Percentiles rank a stretch among this genome's conserved stretches.
phyloP scores from a whole-genome alignment of 2,113 vertebrate species.

The Arothron firmamentum region DNA sequence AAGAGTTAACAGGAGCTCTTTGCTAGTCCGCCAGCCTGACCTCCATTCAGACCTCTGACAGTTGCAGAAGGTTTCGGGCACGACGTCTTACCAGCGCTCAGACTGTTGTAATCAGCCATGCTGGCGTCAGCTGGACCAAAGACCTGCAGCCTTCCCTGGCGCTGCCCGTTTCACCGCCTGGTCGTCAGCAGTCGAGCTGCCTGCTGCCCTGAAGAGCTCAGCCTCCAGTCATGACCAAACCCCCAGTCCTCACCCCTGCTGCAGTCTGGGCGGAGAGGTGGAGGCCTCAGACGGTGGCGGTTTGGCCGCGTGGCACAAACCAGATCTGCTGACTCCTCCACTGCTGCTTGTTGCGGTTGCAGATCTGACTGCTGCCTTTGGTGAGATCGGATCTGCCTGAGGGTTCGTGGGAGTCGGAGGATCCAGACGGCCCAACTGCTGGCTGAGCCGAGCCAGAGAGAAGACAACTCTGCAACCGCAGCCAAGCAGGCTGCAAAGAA shows the following conservation, averaged over 20 bases:
- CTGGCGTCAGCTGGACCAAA: too few species aligned
- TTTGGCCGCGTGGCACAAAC: slow-evolving; percentile 28
- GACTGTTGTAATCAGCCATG: too few species aligned
- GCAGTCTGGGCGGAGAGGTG: slow-evolving; percentile 12
- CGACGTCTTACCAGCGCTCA: too few species aligned
- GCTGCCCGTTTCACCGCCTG: too few species aligned
- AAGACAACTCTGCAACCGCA: slow-evolving; percentile 27
- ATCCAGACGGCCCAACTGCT: slow-evolving; percentile 22
- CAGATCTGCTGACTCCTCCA: slow-evolving; percentile 45
- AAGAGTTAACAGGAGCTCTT: too few species aligned
- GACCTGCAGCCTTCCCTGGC: too few species aligned
- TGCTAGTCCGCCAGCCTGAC: too few species aligned
- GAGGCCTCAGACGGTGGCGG: slow-evolving; percentile 10
- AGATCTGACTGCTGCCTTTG: slow-evolving; percentile 28
- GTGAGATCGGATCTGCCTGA: slow-evolving; percentile 23
- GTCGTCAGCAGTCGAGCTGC: too few species aligned
- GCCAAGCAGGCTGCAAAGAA: slow-evolving; percentile 1
- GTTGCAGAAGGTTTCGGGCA: too few species aligned
- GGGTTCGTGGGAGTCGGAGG: slow-evolving; percentile 29
- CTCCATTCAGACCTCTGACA: too few species aligned
- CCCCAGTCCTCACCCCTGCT: slow-evolving; percentile 14
- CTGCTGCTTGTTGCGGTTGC: slow-evolving; percentile 41
- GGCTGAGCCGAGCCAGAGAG: slow-evolving; percentile 26
- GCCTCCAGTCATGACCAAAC: slow-evolving; percentile 25
- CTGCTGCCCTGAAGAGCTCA: too few species aligned